A percentile compares a stretch with the other conserved stretches of the same genome.
These are phyloP conservation scores for Acomys russatus DNA, from an alignment of 2,797 vertebrate species.

Conservation along the genomic window DNA sequence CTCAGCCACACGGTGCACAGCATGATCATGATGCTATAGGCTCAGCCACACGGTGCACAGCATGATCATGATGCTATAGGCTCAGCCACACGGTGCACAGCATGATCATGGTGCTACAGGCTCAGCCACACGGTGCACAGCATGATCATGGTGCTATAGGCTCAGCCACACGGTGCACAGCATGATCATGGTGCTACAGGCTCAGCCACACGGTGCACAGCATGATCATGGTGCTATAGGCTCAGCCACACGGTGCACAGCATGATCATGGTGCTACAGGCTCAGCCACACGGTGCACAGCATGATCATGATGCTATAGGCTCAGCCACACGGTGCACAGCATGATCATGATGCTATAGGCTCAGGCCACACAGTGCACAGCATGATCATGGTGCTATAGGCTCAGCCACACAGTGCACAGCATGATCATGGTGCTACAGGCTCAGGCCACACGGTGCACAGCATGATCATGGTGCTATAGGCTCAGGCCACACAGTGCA, in stretches of 20 bases:
- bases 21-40: neutral
- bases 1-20: accelerated
- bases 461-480: accelerated
- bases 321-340: accelerated
- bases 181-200: accelerated
- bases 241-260: accelerated
- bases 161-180: accelerated
- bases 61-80: accelerated
- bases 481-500: accelerated
- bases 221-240: accelerated
- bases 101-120: accelerated
- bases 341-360: neutral
- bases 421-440: accelerated
- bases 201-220: accelerated
- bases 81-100: accelerated
- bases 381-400: accelerated
- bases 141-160: accelerated
- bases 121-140: accelerated
- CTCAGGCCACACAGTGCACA: accelerated
- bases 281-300: accelerated
- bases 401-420: accelerated
- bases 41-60: accelerated
- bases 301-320: accelerated
- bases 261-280: accelerated
- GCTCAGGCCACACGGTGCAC: accelerated